Evolutionary conservation across 2,888 invertebrate species (phyloP), one percentile per base, ranked within the genome.

Genomic region (Nymphalis polychloros): DNA sequence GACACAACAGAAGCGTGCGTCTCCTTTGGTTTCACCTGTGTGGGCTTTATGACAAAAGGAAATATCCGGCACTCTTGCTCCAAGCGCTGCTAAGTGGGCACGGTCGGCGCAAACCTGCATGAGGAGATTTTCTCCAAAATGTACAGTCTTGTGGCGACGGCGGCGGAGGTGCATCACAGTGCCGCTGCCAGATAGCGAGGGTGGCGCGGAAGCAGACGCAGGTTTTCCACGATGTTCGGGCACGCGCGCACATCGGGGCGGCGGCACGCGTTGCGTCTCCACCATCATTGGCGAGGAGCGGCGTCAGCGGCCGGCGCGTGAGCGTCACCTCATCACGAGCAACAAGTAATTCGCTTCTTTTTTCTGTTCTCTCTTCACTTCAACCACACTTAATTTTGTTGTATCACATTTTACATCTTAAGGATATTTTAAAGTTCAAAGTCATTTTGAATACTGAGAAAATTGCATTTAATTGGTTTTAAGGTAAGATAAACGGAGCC

Each of bases 91-190:
- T 72, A 92, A 82, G 76, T 93, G 92, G 20, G 92, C 95, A 68
- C 95, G 94, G 86, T 96, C 95, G 73, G 95, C 95, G 85, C 95
- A 95, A 64, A 96, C 95, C 86, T 96, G 95, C 86, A 95, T 94
- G 76, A 96, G 85, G 41, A 96, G 93, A 84, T 96, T 96, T 82
- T 96, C 96, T 69, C 96, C 96, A 82, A 96, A 96, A 86, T 96
- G 96, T 63, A 96, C 96, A 62, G 96, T 96, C 87, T 96, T 96
- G 89, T 96, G 96, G 69, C 96, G 94, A 66, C 96, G 94, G 68
- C 96, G 94, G 64, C 95, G 95, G 70, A 95, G 90, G 77, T 94
- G 94, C 82, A 95, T 92, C 76, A 87, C 85, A 77, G 86, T 89
- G 79, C 87, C 88, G 80, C 90, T 89, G 84, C 91, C 92, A 79